A percentile compares a stretch with the other conserved stretches of the same genome.
These are phyloP conservation scores for Acrobasis consociella DNA, from an alignment of 2,888 invertebrate genomes.

Conservation along the genomic window DNA sequence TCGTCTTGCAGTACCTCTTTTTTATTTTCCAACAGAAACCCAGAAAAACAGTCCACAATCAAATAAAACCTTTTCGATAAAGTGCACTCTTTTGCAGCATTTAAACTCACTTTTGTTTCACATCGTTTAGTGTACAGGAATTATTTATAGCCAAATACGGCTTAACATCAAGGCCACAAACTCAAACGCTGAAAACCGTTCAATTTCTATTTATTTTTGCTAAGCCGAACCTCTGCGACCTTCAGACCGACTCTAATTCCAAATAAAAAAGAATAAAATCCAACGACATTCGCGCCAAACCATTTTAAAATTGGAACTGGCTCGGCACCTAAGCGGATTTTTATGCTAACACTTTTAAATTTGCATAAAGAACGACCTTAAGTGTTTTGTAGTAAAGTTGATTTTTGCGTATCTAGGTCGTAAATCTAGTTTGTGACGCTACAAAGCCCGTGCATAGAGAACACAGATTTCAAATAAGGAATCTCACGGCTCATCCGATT, in stretches of 20 bases:
- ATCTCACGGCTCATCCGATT: constrained; percentile 58
- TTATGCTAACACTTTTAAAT: constrained; percentile 41
- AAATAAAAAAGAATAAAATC: constrained; percentile 41
- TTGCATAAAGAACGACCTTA: constrained; percentile 33
- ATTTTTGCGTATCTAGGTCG: constrained; percentile 28
- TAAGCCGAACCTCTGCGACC: constrained; percentile 37
- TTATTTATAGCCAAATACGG: neutral
- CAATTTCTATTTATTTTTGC: constrained; percentile 33
- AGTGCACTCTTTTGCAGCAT: neutral
- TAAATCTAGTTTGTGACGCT: constrained; percentile 31
- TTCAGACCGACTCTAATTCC: constrained; percentile 33
- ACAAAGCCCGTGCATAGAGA: constrained; percentile 60
- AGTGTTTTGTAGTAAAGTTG: constrained; percentile 30
- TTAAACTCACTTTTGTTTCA: neutral
- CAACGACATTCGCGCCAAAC: constrained; percentile 57
- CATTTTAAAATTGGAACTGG: constrained; percentile 73
- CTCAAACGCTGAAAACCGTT: constrained; percentile 1
- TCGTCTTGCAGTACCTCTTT: too few species aligned
- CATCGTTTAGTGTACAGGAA: neutral
- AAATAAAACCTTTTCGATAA: too few species aligned
- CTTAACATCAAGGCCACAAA: constrained; percentile 8
- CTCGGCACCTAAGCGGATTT: constrained; percentile 68
- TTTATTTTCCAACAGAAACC: too few species aligned
- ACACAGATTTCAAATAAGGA: constrained; percentile 70
- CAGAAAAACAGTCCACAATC: too few species aligned